Percentiles rank a stretch among this genome's conserved stretches.
phyloP scores from a whole-genome alignment of 2,888 invertebrate genomes.

The Sialis fuliginosa region DNA sequence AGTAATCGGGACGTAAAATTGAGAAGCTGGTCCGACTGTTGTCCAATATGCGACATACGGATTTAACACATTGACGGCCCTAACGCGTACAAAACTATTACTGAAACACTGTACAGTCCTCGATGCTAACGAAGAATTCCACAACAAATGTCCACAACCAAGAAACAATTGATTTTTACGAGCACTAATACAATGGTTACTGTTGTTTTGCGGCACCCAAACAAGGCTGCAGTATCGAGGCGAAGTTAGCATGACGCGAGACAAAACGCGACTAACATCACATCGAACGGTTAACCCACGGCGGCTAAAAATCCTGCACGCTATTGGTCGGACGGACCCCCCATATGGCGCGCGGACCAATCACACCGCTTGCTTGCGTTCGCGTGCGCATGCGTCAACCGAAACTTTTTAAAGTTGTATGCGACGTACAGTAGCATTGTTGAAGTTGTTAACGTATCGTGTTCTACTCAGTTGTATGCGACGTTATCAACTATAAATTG shows the following conservation, averaged over 20 bases:
- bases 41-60: slow-evolving; percentile 7
- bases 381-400: too few relatives aligned
- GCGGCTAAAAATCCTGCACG: too few relatives aligned
- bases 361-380: too few relatives aligned
- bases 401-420: too few relatives aligned
- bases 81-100: slow-evolving; percentile 5
- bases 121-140: neutral
- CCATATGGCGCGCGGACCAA: too few relatives aligned
- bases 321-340: too few relatives aligned
- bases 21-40: slow-evolving; percentile 1
- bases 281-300: too few relatives aligned
- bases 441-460: too few relatives aligned
- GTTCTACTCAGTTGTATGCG: too few relatives aligned
- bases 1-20: slow-evolving; percentile 4
- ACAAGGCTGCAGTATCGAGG: slow-evolving; percentile 7
- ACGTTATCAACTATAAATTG: too few relatives aligned
- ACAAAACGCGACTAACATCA: slow-evolving; percentile 6
- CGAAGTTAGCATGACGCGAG: slow-evolving; percentile 4
- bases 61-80: slow-evolving; percentile 5
- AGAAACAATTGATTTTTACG: neutral
- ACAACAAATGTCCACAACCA: slow-evolving; percentile 3
- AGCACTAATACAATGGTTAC: neutral
- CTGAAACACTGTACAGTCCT: neutral
- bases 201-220: slow-evolving; percentile 4
- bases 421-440: too few relatives aligned